phyloP scores from a whole-genome alignment of 30 jellyfish, hydroid and myxozoan species.

The Cassiopea andromeda region DNA sequence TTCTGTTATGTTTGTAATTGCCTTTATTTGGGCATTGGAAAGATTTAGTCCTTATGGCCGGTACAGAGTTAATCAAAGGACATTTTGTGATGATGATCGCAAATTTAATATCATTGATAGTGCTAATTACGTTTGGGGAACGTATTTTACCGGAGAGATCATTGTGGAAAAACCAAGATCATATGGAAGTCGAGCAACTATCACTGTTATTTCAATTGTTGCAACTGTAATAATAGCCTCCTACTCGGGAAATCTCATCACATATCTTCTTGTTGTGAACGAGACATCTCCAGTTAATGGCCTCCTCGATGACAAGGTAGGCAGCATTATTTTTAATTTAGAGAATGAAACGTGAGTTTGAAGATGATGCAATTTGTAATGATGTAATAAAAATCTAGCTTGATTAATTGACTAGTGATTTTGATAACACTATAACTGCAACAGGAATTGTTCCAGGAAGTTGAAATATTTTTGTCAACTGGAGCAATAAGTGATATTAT shows the following conservation, averaged over 20 bases:
- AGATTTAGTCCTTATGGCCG: conserved; percentile 25
- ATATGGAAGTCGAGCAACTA: conserved; percentile 1
- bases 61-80: neutral
- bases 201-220: neutral
- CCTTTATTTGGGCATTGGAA: conserved; percentile 24
- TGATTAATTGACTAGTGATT: too few species aligned
- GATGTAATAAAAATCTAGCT: neutral
- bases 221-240: neutral
- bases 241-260: conserved; percentile 30
- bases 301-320: conserved; percentile 20
- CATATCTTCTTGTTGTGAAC: conserved; percentile 20
- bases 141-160: conserved; percentile 36
- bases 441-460: too few species aligned
- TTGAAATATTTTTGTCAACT: too few species aligned
- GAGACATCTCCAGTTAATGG: conserved; percentile 31
- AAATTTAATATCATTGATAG: conserved; percentile 22
- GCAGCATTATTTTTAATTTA: neutral
- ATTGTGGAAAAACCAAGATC: conserved; percentile 21
- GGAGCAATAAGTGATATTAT: too few species aligned
- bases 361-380: neutral
- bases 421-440: too few species aligned
- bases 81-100: neutral
- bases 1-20: neutral
- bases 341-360: neutral
- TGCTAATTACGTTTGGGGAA: conserved; percentile 46